Conservation (phyloP, 2,888 invertebrate genomes). For the Sarcophaga rosellei region DNA sequence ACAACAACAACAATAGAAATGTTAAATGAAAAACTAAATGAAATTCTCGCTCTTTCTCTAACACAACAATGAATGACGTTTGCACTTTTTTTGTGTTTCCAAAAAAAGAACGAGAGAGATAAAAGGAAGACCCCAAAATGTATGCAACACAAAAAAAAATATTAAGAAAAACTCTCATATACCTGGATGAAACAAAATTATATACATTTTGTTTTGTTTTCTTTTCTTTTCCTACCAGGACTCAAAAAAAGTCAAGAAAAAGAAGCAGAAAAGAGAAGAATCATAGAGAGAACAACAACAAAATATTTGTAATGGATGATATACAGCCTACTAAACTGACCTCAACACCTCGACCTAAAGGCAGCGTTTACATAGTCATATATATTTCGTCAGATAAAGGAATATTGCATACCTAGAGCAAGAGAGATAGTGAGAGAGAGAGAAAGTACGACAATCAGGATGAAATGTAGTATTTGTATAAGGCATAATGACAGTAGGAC, state of each 20-base stretch:
- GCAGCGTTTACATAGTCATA: slow-evolving; percentile 17
- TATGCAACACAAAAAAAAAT: slow-evolving; percentile 40
- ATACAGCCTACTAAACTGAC: slow-evolving; percentile 65
- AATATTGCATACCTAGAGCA: no score
- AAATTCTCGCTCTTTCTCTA: slow-evolving; percentile 75
- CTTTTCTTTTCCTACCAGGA: neutral
- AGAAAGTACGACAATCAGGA: slow-evolving; percentile 1
- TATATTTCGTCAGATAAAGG: slow-evolving; percentile 21
- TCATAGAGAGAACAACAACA: slow-evolving; percentile 3
- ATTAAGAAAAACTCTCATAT: slow-evolving; percentile 9
- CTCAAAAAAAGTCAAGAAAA: slow-evolving; percentile 12
- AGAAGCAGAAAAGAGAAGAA: slow-evolving; percentile 5
- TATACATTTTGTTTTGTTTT: slow-evolving; percentile 16
- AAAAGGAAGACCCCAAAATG: slow-evolving; percentile 65
- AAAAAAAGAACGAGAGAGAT: slow-evolving; percentile 14
- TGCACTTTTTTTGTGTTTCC: slow-evolving; percentile 75
- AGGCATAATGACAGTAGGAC: slow-evolving; percentile 37
- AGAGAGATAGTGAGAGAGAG: neutral
- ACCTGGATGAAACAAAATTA: slow-evolving; percentile 46
- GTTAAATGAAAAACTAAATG: slow-evolving; percentile 70
- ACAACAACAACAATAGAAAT: slow-evolving; percentile 61
- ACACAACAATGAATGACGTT: slow-evolving; percentile 78
- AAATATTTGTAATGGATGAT: slow-evolving; percentile 15
- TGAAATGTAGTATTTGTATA: slow-evolving; percentile 19
- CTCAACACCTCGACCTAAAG: slow-evolving; percentile 64